These are phyloP conservation scores for Potamilus streckersoni DNA, from an alignment of 1,140 invertebrate species.

Conservation along the genomic window DNA sequence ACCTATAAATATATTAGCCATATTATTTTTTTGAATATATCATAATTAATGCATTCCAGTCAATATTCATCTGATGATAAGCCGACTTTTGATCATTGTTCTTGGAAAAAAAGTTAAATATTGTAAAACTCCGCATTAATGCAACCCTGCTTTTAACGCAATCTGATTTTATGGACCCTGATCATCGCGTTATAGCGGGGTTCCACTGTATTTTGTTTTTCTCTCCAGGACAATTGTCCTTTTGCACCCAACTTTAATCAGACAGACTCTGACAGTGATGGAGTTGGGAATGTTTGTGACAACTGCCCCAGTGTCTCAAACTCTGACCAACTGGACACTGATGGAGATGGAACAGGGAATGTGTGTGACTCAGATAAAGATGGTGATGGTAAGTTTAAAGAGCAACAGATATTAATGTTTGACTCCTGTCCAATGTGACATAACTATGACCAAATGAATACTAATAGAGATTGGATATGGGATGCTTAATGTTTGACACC, in stretches of 20 bases:
- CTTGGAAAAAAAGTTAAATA: too few relatives aligned
- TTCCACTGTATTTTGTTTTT: too few relatives aligned
- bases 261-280: slow-evolving; percentile 37
- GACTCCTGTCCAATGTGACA: too few relatives aligned
- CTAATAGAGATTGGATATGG: background rate
- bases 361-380: slow-evolving; percentile 87
- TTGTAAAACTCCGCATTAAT: too few relatives aligned
- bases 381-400: slow-evolving; percentile 73
- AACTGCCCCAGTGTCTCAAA: slow-evolving; percentile 20
- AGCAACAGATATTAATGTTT: background rate
- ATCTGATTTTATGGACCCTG: too few relatives aligned
- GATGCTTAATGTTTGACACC: background rate
- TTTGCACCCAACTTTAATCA: slow-evolving; percentile 33
- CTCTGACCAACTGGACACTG: slow-evolving; percentile 24
- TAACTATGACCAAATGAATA: background rate
- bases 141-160: too few relatives aligned
- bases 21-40: too few relatives aligned
- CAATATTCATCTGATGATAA: too few relatives aligned
- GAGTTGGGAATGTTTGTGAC: slow-evolving; percentile 29
- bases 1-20: too few relatives aligned
- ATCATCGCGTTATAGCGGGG: too few relatives aligned
- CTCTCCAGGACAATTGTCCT: slow-evolving; percentile 42
- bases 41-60: too few relatives aligned
- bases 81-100: too few relatives aligned
- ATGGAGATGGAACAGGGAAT: slow-evolving; percentile 71